A percentile compares a stretch with the other conserved stretches of the same genome.
These are phyloP conservation scores for Heliconius ismenius DNA, from an alignment of 2,888 invertebrate genomes.

Conservation along the genomic window DNA sequence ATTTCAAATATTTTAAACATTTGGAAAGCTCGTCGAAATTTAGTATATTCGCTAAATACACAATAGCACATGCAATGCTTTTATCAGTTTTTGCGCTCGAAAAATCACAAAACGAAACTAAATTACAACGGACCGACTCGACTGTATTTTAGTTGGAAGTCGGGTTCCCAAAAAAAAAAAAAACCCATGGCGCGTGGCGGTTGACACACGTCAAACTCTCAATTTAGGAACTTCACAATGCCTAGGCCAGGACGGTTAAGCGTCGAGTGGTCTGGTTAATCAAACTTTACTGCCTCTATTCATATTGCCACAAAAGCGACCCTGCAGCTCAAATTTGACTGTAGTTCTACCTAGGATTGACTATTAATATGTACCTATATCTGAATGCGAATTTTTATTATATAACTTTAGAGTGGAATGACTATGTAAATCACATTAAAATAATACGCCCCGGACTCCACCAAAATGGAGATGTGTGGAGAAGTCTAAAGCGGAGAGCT, in stretches of 20 bases:
- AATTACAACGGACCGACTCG: slow-evolving; percentile 30
- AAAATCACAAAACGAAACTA: slow-evolving; percentile 36
- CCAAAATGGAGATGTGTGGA: too few species aligned
- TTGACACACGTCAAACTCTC: slow-evolving; percentile 61
- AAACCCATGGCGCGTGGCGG: slow-evolving; percentile 50
- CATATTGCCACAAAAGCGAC: slow-evolving; percentile 40
- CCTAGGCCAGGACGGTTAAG: slow-evolving; percentile 34
- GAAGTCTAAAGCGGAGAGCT: too few species aligned
- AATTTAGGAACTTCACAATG: slow-evolving; percentile 45
- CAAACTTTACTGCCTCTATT: slow-evolving; percentile 41
- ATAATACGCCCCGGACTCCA: too few species aligned
- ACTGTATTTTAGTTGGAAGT: slow-evolving; percentile 46
- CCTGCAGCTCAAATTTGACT: slow-evolving; percentile 33
- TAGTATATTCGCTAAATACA: slow-evolving; percentile 6
- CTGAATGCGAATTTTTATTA: slow-evolving; percentile 24
- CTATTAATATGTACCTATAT: slow-evolving; percentile 34
- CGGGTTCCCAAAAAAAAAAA: slow-evolving; percentile 42
- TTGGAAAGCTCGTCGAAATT: slow-evolving; percentile 8
- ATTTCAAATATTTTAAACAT: slow-evolving; percentile 8
- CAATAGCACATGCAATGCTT: slow-evolving; percentile 19
- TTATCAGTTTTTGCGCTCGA: slow-evolving; percentile 16
- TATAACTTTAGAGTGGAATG: slow-evolving; percentile 31
- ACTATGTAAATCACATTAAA: neutral
- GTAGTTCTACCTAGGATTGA: slow-evolving; percentile 16
- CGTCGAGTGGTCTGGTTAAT: slow-evolving; percentile 41